These are phyloP conservation scores for Meteorus colon DNA, from an alignment of 2,888 invertebrate species.

Conservation along the genomic window DNA sequence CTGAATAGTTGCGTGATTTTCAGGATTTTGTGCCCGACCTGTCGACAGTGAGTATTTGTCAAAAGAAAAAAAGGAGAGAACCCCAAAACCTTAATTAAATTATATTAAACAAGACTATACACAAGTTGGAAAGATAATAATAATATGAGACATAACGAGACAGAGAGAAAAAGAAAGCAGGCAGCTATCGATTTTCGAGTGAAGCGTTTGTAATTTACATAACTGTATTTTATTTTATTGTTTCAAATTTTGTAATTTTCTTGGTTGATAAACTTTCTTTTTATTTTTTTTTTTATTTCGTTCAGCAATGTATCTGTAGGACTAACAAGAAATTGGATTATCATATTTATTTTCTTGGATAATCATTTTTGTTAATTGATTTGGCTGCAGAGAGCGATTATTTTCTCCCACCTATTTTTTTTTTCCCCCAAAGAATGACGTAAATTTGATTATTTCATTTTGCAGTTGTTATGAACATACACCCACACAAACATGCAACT, in stretches of 20 bases:
- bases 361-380: constrained; percentile 30
- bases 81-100: background rate
- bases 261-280: constrained; percentile 16
- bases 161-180: constrained; percentile 17
- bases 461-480: constrained; percentile 62
- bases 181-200: constrained; percentile 69
- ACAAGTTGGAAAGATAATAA: constrained; percentile 51
- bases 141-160: constrained; percentile 47
- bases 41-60: constrained; percentile 73
- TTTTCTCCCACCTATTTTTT: constrained; percentile 42
- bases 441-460: constrained; percentile 46
- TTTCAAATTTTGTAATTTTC: constrained; percentile 34
- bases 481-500: constrained; percentile 42
- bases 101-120: constrained; percentile 11
- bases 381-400: constrained; percentile 47
- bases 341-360: constrained; percentile 20
- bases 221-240: constrained; percentile 55
- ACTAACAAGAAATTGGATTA: constrained; percentile 63
- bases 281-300: constrained; percentile 54
- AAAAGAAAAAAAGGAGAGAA: constrained; percentile 42
- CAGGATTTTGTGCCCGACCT: constrained; percentile 75
- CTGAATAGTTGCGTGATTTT: constrained; percentile 73
- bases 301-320: constrained; percentile 64
- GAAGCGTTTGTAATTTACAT: constrained; percentile 68
- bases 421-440: background rate